Conservation (phyloP, 2,113 vertebrate genomes). For the Tricholaema leucomelas region DNA sequence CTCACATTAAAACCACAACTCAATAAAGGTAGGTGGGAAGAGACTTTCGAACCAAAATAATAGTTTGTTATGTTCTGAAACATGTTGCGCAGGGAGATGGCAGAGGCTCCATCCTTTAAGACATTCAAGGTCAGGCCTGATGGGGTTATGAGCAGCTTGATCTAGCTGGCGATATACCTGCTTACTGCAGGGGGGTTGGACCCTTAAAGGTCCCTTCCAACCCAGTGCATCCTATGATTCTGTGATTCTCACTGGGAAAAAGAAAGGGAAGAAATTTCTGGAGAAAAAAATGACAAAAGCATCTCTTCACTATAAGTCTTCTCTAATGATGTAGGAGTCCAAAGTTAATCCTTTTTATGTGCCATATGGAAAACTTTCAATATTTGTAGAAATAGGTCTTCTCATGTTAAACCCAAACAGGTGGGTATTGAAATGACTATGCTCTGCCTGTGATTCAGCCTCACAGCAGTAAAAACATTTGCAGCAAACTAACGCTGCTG, state of each 20-base stretch:
- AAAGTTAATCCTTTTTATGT: conserved; percentile 12
- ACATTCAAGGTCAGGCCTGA: too few species aligned
- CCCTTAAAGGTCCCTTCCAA: too few species aligned
- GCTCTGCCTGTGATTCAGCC: conserved; percentile 14
- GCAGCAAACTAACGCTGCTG: not conserved
- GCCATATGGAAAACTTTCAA: conserved; percentile 16
- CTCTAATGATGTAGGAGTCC: not conserved
- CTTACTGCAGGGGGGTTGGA: too few species aligned
- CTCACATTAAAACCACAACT: not conserved
- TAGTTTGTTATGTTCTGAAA: not conserved
- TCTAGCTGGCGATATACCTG: too few species aligned
- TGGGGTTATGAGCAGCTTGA: too few species aligned
- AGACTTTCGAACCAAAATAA: not conserved
- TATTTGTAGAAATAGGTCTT: conserved; percentile 29
- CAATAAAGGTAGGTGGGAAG: not conserved
- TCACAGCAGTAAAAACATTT: not conserved
- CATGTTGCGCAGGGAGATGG: too few species aligned
- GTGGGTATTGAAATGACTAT: conserved; percentile 43
- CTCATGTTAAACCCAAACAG: conserved; percentile 9
- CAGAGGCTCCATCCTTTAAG: too few species aligned
- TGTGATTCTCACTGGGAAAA: not conserved
- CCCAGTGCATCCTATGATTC: too few species aligned
- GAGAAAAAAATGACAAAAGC: not conserved
- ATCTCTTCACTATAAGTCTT: not conserved
- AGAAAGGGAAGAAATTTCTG: not conserved